Base-by-base conservation (phyloP, 2,113 vertebrate species). In the Albula goreensis region DNA sequence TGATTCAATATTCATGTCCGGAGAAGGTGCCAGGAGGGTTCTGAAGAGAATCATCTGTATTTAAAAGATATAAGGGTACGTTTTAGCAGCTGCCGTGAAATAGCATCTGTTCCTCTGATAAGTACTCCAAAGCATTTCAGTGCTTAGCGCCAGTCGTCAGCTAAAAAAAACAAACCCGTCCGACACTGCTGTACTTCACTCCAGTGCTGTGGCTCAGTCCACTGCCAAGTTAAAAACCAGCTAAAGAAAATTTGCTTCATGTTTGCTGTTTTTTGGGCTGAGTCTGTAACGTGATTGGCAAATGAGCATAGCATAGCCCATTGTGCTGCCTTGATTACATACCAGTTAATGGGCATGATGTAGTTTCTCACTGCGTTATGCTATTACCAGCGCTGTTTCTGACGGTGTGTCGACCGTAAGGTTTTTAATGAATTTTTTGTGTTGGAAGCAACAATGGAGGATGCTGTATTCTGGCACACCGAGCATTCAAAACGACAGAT, bases 271-370 rank as follows among this genome's bases (percentile, higher is more conserved):
- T 19, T 70, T n/a, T 5, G 8, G 63, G 17, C 56, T 85, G 50
- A 25, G 17, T 22, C 60, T 41, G 56, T 48, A n/a, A 80, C 13
- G 51, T n/a, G 48, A 13, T 50, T 25, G 41, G 52, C 63, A 48
- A 13, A 6, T 31, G 70, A 74, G 25, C 56, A 25, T 8, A 48
- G 53, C 31, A 22, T 48, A 17, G 50, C 17, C 50, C 41, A 79
- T 74, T 51, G 41, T 80, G 15, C 12, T n/a, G 31, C 41, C n/a
- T 82, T 83, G 12, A 78, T n/a, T 82, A 53, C 63, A 50, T 82
- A 83, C 50, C 8, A 13, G 51, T n/a, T 86, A 87, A 83, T 83
- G 70, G 86, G 51, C 81, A 31, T 63, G 31, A 83, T 78, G 63
- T 63, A 17, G 19, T 56, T 52, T 83, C 66, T 50, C 86, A 57